These are phyloP conservation scores for Thymelicus lineola DNA, from an alignment of 2,888 invertebrate species.

Conservation along the genomic window DNA sequence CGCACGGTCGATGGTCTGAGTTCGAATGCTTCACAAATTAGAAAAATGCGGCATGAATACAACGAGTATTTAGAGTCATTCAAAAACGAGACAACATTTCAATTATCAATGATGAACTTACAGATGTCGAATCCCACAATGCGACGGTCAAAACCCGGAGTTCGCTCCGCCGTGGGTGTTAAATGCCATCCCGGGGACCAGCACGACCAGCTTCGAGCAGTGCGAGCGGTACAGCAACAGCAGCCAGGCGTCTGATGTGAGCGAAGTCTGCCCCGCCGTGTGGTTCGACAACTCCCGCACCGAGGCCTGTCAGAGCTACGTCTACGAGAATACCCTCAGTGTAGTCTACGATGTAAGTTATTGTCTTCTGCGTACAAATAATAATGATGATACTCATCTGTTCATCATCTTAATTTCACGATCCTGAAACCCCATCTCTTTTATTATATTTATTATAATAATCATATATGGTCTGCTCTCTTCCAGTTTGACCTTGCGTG, in stretches of 20 bases:
- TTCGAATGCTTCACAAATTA: too few relatives aligned
- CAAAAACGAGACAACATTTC: too few relatives aligned
- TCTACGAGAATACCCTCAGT: constrained; percentile 68
- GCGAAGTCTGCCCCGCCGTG: constrained; percentile 59
- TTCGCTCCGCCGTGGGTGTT: constrained; percentile 64
- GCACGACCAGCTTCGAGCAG: constrained; percentile 57
- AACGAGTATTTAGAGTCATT: too few relatives aligned
- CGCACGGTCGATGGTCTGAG: too few relatives aligned
- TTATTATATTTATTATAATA: too few relatives aligned
- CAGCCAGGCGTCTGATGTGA: constrained; percentile 38
- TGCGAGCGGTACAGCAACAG: constrained; percentile 62
- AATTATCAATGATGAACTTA: too few relatives aligned
- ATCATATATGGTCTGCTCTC: neutral
- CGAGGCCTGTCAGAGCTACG: constrained; percentile 55
- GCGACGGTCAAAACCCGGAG: constrained; percentile 60
- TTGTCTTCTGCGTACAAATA: neutral
- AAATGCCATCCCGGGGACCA: constrained; percentile 63
- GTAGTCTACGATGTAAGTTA: constrained; percentile 75
- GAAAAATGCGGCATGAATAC: too few relatives aligned
- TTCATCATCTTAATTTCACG: too few relatives aligned
- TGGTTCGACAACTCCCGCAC: constrained; percentile 60
- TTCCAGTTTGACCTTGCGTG: constrained; percentile 87
- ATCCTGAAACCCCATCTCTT: too few relatives aligned
- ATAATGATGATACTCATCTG: too few relatives aligned
- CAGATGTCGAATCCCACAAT: constrained; percentile 49